Evolutionary conservation across 2,113 vertebrate genomes (phyloP).

Genomic region (Dendropsophus ebraccatus): DNA sequence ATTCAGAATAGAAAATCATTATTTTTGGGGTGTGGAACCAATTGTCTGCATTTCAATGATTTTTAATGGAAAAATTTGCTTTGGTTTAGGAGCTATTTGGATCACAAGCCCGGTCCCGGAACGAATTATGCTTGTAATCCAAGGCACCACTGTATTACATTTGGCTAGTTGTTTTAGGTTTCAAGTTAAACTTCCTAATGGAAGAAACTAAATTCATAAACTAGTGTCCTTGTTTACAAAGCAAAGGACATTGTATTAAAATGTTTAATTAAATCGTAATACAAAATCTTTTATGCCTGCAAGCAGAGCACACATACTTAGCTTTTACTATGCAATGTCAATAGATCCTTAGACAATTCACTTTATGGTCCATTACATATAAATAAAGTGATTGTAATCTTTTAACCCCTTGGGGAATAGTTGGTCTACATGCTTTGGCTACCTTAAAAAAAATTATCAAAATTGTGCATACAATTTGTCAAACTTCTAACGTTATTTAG

Average conservation of each 20-base stretch:
- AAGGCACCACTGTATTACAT: too few species aligned
- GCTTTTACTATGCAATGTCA: conserved; percentile 15
- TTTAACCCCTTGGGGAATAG: conserved; percentile 20
- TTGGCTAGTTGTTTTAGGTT: too few species aligned
- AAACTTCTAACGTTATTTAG: too few species aligned
- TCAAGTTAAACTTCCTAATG: too few species aligned
- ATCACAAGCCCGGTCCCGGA: too few species aligned
- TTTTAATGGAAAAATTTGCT: too few species aligned
- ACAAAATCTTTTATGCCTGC: background rate
- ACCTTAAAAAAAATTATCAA: background rate
- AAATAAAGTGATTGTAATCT: conserved; percentile 3
- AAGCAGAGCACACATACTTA: background rate
- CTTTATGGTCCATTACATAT: conserved; percentile 15
- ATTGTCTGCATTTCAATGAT: too few species aligned
- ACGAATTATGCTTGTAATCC: too few species aligned
- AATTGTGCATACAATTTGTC: too few species aligned
- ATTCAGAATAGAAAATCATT: too few species aligned
- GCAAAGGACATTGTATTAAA: conserved; percentile 19
- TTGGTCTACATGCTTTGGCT: background rate
- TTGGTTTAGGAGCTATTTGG: too few species aligned
- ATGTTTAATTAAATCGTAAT: background rate
- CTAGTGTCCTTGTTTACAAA: background rate
- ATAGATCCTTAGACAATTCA: conserved; percentile 30
- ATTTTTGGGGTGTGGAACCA: too few species aligned
- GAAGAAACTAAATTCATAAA: background rate